Base-by-base conservation (phyloP, 2,113 vertebrate species). In the Leuciscus idus region DNA sequence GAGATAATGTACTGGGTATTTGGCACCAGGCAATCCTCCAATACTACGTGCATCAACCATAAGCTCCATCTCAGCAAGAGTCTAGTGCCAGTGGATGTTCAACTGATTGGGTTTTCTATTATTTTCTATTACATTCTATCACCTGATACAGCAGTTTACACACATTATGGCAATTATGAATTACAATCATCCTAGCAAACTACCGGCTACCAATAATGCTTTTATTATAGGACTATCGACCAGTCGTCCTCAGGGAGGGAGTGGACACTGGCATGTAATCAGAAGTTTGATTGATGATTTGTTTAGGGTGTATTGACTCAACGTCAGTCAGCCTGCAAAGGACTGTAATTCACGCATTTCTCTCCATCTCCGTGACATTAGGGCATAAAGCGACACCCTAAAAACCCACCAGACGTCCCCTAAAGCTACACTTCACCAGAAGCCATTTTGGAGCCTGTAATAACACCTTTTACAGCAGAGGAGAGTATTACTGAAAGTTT, bases 161-260 rank as follows among this genome's bases (percentile, higher is more conserved):
- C 86, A 80, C 72, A 89, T 89, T 85, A 85, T 59, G 75, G 73
- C 84, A 83, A 87, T 85, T 89, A 85, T 76, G 81, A 85, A 83
- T 87, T 87, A 61, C 84, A 87, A 87, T 87, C 87, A 84, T 84
- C 86, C 48, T 48, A 84, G 85, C 70, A 83, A 87, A 85, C 64
- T 43, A 72, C 85, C 62, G 2, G 70, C 83, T 57, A 86, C 66
- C 75, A 72, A 85, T 82, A 87, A 83, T 57, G 55, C 43, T 85
- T 57, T 78, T 77, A 90, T 86, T 88, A 88, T 83, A 72, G 83
- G 75, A 66, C 74, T 85, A 90, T 90, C 64, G 87, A 90, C 85
- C 66, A 26, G 59, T 33, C 30, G 61, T 50, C 46, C 83, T 81
- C 33, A 11, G 80, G 81, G 87, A 82, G 59, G 36, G 48, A 90